Percentiles rank a stretch among this genome's conserved stretches.
These are phyloP conservation scores for Pimephales promelas DNA, from an alignment of 2,113 vertebrate genomes.

Conservation along the genomic window DNA sequence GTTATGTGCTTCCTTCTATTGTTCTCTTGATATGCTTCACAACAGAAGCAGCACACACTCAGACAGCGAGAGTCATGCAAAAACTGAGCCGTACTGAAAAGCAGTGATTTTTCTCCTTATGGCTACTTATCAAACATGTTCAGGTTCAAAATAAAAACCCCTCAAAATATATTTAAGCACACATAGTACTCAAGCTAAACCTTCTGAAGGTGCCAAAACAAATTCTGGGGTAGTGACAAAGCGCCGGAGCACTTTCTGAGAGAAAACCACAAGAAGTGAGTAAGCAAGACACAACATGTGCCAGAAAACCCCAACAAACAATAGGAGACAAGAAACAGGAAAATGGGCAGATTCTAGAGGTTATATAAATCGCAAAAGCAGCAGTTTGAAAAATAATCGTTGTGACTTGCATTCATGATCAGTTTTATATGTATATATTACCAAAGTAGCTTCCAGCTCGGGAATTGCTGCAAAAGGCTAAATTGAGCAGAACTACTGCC, in stretches of 20 bases:
- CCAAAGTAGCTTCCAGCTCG: constrained; percentile 5
- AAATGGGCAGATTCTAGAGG: constrained; percentile 13
- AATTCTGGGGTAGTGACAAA: constrained; percentile 2
- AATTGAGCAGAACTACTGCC: background rate
- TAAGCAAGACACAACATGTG: constrained; percentile 1
- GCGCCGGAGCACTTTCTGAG: background rate
- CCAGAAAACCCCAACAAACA: constrained; percentile 27
- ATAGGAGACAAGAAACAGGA: background rate
- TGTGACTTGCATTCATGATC: background rate
- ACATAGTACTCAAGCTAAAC: background rate
- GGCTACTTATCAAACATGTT: background rate
- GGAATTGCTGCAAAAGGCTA: background rate
- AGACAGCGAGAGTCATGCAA: constrained; percentile 25
- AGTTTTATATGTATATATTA: background rate
- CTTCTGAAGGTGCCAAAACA: constrained; percentile 33
- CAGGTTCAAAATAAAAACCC: background rate
- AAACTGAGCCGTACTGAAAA: background rate
- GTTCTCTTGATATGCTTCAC: constrained; percentile 37
- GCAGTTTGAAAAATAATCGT: constrained; percentile 28
- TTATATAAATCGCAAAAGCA: constrained; percentile 31
- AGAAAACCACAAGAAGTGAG: constrained; percentile 19
- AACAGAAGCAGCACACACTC: constrained; percentile 23
- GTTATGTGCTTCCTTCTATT: constrained; percentile 46
- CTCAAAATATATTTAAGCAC: background rate
- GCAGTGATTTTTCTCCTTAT: background rate